Base-by-base conservation (phyloP, 1,140 invertebrate genomes). In the Drosophila parabipectinata region DNA sequence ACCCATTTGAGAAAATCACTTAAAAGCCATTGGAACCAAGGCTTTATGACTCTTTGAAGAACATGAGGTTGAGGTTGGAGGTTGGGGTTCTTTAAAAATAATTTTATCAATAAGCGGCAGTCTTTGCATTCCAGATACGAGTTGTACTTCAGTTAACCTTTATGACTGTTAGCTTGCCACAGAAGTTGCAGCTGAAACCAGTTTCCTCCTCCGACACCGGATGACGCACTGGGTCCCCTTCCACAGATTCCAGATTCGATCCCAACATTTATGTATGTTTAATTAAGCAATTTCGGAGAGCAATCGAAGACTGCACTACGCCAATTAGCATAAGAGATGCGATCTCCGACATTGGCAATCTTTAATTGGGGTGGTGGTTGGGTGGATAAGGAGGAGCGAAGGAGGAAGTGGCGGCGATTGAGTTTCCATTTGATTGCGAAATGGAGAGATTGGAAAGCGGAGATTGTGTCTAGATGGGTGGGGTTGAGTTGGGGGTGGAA, bases 371-470 rank as follows among this genome's bases (percentile, higher is more conserved):
- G 12, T 53, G 44, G 41, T 18, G 18, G 18, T 18, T 18, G 18
- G 18, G 18, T 48, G 53, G 48, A n/a, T n/a, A n/a, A 21, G 21
- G 21, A 21, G 21, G 21, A 21, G 15, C 15, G 15, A 15, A 15
- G 21, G 2, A 21, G 21, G 21, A 21, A 21, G 21, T 21, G 21
- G 2, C 21, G 21, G 45, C 75, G 51, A 87, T 85, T 78, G 78
- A 66, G 62, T 87, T 64, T 87, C 82, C 73, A 81, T 81, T 77
- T 63, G 64, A 78, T 85, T 82, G 69, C 81, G 50, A 87, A 85
- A 87, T 78, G 74, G 78, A 87, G 77, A 87, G 64, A 85, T 81
- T 78, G 74, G 78, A 87, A 81, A 87, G 64, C 78, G 48, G 63
- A 87, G 81, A 85, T 85, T 82, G 53, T 45, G 50, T 21, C 21